These are phyloP conservation scores for Saccostrea glomerata DNA, from an alignment of 1,140 invertebrate species.

Conservation along the genomic window DNA sequence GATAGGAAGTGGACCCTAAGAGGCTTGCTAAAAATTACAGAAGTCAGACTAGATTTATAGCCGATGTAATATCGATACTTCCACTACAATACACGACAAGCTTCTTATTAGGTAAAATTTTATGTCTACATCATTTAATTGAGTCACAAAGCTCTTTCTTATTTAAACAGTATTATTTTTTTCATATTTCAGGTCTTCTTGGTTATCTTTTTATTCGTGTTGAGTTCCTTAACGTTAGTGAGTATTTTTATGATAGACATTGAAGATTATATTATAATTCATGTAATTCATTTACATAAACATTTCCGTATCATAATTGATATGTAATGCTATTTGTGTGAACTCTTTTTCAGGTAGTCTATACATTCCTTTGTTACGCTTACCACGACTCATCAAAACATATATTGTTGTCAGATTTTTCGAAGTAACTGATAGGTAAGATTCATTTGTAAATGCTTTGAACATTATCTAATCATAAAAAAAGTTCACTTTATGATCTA, in stretches of 20 bases:
- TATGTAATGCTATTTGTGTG: neutral
- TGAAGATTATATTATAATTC: neutral
- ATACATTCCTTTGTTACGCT: constrained; percentile 68
- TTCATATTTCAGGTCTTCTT: neutral
- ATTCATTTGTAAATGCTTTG: neutral
- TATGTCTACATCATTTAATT: neutral
- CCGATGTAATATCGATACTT: neutral
- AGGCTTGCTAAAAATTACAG: constrained; percentile 18
- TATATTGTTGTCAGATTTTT: constrained; percentile 80
- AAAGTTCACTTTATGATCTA: no score
- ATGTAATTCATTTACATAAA: neutral
- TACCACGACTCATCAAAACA: constrained; percentile 83
- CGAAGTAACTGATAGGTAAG: constrained; percentile 66
- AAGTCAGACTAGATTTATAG: constrained; percentile 7
- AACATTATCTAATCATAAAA: no score
- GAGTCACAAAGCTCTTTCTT: neutral
- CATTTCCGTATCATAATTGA: neutral
- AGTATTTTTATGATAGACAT: neutral
- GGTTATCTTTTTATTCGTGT: neutral
- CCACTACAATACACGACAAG: neutral
- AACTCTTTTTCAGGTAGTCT: neutral
- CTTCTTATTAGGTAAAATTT: constrained; percentile 4
- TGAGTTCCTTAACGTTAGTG: constrained; percentile 1
- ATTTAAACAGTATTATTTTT: neutral
- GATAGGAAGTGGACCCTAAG: constrained; percentile 14